A percentile compares a stretch with the other conserved stretches of the same genome.
These are phyloP conservation scores for Tenthredo distinguenda DNA, from an alignment of 2,888 invertebrate genomes.

Conservation along the genomic window DNA sequence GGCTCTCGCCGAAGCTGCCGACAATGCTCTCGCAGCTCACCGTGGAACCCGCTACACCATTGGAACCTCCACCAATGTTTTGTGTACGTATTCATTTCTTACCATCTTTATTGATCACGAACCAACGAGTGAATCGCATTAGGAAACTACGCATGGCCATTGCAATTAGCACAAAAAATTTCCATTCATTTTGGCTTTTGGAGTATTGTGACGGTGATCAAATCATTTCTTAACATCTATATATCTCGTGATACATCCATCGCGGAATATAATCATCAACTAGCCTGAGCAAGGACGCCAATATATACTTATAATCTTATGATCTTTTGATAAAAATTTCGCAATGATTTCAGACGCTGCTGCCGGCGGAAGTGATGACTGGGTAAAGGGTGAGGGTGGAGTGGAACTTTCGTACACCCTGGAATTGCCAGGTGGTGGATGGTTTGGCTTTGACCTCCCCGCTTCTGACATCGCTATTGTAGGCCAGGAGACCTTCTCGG, in stretches of 20 bases:
- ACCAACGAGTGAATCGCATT: not conserved
- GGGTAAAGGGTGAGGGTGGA: constrained; percentile 80
- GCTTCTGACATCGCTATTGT: constrained; percentile 81
- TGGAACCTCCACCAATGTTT: constrained; percentile 78
- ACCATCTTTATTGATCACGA: not conserved
- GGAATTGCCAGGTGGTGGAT: constrained; percentile 82
- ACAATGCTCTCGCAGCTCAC: constrained; percentile 60
- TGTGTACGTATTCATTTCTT: constrained; percentile 63
- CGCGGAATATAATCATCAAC: constrained; percentile 43
- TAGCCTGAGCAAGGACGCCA: constrained; percentile 35
- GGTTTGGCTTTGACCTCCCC: constrained; percentile 81
- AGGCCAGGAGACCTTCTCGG: constrained; percentile 82
- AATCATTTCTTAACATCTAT: not conserved
- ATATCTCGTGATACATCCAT: not conserved
- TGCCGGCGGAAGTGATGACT: constrained; percentile 85
- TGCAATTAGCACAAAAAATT: not conserved
- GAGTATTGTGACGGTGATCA: not conserved
- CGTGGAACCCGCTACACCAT: constrained; percentile 70
- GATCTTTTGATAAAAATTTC: constrained; percentile 57
- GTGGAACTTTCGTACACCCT: constrained; percentile 83
- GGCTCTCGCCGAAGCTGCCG: constrained; percentile 62
- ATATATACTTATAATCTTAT: constrained; percentile 20
- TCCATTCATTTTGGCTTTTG: not conserved
- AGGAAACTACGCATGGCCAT: not conserved
- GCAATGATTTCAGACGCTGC: constrained; percentile 77